Evolutionary conservation across 2,113 vertebrate species (phyloP).

Genomic region (Triplophysa siluroides): DNA sequence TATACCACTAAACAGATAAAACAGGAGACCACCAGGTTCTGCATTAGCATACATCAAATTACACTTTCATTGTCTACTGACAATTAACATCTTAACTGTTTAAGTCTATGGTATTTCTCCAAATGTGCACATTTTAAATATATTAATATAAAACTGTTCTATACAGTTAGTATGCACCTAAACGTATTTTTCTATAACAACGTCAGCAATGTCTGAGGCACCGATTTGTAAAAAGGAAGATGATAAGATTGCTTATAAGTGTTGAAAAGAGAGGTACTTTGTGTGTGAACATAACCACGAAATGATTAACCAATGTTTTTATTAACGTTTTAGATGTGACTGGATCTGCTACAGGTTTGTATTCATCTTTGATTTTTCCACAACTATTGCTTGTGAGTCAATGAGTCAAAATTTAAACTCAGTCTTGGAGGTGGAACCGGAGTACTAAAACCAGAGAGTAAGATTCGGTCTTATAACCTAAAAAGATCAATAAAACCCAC

Average conservation of each 20-base stretch:
- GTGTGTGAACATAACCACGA: not conserved
- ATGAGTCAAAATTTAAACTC: not conserved
- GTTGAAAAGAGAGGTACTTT: not conserved
- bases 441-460: conserved; percentile 45
- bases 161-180: too few species aligned
- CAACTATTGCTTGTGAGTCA: not conserved
- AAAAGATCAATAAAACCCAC: not conserved
- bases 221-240: not conserved
- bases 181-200: too few species aligned
- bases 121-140: too few species aligned
- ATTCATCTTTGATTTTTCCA: not conserved
- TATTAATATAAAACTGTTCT: too few species aligned
- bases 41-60: too few species aligned
- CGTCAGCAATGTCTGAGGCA: too few species aligned
- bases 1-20: too few species aligned
- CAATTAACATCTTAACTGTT: too few species aligned
- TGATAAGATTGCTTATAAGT: not conserved
- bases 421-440: conserved; percentile 49
- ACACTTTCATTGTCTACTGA: too few species aligned
- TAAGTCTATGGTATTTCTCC: too few species aligned
- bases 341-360: conserved; percentile 26
- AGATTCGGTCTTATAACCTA: conserved; percentile 19
- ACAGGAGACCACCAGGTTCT: too few species aligned
- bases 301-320: not conserved
- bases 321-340: conserved; percentile 2